Evolutionary conservation across 2,113 vertebrate genomes (phyloP), one percentile per base, ranked within the genome.

Genomic region (Eublepharis macularius): DNA sequence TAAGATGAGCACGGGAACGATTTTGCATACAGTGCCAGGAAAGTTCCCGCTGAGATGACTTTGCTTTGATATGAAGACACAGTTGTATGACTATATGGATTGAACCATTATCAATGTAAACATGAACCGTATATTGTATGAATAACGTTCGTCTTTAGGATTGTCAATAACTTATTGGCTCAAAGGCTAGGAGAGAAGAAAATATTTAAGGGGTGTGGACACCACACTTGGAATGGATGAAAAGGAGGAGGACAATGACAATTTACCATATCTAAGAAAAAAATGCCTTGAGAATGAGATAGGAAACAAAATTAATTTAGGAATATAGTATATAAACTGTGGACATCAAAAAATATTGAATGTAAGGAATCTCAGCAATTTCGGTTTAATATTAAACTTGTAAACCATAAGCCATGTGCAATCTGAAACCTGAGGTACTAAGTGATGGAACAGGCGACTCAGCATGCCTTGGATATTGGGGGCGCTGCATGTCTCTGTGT

Each of bases 1-100:
- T 92, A 93, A 93, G 93, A 93, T 91, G 88, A 94, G 93, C 90
- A 91, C 90, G 92, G 91, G 86, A 93, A 94, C 94, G 91, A 90
- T 94, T 94, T 91, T 87, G 87, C 92, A 91, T 93, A 90, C 85
- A 88, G 89, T 90, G 83, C 81, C 69, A 90, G 89, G 89, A 92
- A 92, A 91, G 91, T 92, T 94, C 89, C 90, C 88, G 89, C 86
- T 89, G 90, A 90, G 90, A 91, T 94, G 93, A 94, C 93, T 94
- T 94, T 92, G 73, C 82, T 92, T 84, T 92, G 92, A 94, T 91
- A 84, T 76, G 92, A 94, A 93, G 91, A 93, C 90, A 83, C 94
- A 88, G 80, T 90, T 93, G 87, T 89, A 92, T 93, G 81, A 88
- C 81, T 90, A 87, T 76, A 90, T 88, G 93, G 91, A 92, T 91